Conservation (phyloP, 2,113 vertebrate species). For the Heterochromis multidens region DNA sequence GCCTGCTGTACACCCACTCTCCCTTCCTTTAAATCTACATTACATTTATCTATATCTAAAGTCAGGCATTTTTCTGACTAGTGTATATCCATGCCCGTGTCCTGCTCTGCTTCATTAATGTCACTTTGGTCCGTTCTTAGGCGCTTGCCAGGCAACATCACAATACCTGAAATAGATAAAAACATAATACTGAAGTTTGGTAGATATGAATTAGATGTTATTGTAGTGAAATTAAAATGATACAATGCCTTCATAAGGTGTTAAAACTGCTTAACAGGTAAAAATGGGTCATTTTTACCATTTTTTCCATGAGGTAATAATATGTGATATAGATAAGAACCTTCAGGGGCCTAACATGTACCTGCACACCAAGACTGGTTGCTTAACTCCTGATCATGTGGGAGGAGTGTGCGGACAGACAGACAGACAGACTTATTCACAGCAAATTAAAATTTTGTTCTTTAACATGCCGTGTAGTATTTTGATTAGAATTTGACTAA, state of each 20-base stretch:
- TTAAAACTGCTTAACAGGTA: not conserved
- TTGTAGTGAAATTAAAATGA: not conserved
- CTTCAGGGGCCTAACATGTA: not conserved
- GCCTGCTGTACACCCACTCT: not conserved
- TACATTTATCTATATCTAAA: not conserved
- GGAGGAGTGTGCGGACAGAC: not conserved
- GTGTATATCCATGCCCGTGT: not conserved
- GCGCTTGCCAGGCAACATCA: too few species aligned
- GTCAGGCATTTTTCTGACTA: not conserved
- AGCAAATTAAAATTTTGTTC: not conserved
- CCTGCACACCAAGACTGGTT: not conserved
- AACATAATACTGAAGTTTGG: too few species aligned
- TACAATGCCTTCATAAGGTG: not conserved
- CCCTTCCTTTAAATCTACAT: not conserved
- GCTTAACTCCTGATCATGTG: not conserved
- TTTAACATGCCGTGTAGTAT: not conserved
- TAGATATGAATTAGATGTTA: not conserved
- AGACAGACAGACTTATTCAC: not conserved
- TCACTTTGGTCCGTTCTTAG: not conserved
- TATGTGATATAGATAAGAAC: not conserved
- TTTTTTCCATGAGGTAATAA: not conserved
- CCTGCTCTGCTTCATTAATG: not conserved
- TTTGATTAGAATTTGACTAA: not conserved
- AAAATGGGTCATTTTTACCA: not conserved
- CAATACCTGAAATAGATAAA: too few species aligned